These are phyloP conservation scores for Agrypnia vestita DNA, from an alignment of 1,140 invertebrate species.

Conservation along the genomic window DNA sequence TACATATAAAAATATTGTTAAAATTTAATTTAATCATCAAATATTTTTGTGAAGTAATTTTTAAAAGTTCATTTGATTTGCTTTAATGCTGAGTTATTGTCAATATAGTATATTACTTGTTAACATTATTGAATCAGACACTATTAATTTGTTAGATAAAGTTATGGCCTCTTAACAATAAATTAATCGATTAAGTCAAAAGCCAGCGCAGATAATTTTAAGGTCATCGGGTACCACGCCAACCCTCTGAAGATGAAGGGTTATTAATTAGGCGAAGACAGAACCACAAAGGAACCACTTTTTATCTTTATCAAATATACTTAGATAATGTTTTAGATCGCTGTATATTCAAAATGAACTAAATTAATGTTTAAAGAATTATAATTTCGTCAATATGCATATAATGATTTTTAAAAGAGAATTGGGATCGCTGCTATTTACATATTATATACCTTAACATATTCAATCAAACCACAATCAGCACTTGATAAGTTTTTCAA, in stretches of 20 bases:
- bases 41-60: too few species aligned
- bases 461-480: too few species aligned
- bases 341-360: background rate
- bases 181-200: background rate
- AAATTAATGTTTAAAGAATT: background rate
- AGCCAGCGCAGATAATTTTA: background rate
- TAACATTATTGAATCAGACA: too few species aligned
- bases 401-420: background rate
- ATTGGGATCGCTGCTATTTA: background rate
- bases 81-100: too few species aligned
- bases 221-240: background rate
- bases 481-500: too few species aligned
- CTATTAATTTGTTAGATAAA: background rate
- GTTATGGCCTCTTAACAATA: background rate
- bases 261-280: constrained; percentile 14
- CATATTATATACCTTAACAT: too few species aligned
- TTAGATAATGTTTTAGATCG: background rate
- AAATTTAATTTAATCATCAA: too few species aligned
- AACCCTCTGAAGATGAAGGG: constrained; percentile 11
- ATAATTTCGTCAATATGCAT: background rate
- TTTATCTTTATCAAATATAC: background rate
- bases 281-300: constrained; percentile 1
- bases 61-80: too few species aligned
- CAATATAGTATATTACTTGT: too few species aligned
- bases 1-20: too few species aligned